phyloP scores from a whole-genome alignment of 2,888 invertebrate species.

The Morinoia aosen region DNA sequence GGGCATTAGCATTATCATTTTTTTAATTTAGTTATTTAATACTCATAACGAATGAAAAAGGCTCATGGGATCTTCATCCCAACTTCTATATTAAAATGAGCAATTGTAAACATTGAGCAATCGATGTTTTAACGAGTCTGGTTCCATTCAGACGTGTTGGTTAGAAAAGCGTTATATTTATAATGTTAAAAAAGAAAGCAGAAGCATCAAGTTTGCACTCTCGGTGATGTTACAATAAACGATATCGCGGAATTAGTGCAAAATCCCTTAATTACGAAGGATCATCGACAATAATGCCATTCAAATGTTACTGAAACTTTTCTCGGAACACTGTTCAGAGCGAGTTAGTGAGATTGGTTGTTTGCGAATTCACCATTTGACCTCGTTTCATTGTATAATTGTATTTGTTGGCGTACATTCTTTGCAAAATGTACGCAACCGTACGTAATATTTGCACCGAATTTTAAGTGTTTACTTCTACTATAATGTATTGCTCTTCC shows the following conservation, averaged over 20 bases:
- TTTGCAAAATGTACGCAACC: background rate
- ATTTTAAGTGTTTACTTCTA: slow-evolving; percentile 8
- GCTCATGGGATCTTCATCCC: too few relatives aligned
- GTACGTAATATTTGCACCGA: slow-evolving; percentile 2
- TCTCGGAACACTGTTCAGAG: background rate
- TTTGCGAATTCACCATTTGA: background rate
- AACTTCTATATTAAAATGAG: too few relatives aligned
- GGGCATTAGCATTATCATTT: too few relatives aligned
- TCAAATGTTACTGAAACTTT: background rate
- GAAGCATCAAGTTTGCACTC: background rate
- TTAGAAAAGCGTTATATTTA: too few relatives aligned
- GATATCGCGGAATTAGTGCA: too few relatives aligned
- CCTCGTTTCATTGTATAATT: slow-evolving; percentile 19
- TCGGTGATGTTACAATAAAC: background rate
- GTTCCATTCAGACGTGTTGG: too few relatives aligned
- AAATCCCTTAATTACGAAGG: background rate
- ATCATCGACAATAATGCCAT: background rate
- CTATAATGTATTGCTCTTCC: background rate
- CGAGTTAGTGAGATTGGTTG: background rate
- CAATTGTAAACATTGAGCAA: too few relatives aligned
- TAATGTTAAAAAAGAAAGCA: too few relatives aligned
- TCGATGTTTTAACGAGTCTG: too few relatives aligned
- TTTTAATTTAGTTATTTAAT: too few relatives aligned
- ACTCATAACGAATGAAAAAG: too few relatives aligned
- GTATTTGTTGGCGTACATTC: background rate